phyloP scores from a whole-genome alignment of 2,113 vertebrate species.

The Sialia sialis region DNA sequence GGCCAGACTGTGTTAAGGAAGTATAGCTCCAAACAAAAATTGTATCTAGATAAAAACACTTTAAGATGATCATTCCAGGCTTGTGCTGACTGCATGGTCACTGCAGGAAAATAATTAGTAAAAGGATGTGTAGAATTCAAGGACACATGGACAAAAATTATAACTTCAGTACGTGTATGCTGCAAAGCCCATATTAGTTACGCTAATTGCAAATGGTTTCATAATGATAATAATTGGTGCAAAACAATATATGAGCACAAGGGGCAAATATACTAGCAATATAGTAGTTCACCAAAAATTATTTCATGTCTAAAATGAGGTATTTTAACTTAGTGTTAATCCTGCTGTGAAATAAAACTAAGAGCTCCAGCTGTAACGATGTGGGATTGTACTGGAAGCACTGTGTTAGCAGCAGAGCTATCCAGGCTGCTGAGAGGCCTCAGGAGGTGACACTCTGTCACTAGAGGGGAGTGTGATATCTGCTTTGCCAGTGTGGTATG shows the following conservation, averaged over 20 bases:
- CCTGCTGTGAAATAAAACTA: neutral
- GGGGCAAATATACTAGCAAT: neutral
- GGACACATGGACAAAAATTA: neutral
- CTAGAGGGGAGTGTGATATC: neutral
- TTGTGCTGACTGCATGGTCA: neutral
- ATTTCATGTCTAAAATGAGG: neutral
- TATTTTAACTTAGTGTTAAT: neutral
- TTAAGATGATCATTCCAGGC: neutral
- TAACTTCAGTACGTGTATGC: neutral
- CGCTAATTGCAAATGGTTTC: neutral
- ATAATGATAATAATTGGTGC: neutral
- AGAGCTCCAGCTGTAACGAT: neutral
- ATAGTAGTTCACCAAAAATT: neutral
- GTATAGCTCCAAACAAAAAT: neutral
- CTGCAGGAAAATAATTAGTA: neutral
- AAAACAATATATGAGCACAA: neutral
- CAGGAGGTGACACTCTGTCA: accelerated
- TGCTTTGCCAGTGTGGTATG: accelerated
- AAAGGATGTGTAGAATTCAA: neutral
- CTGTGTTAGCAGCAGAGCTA: neutral
- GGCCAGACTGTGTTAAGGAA: neutral
- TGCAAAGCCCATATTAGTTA: neutral
- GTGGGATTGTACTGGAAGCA: neutral
- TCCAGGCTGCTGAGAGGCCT: accelerated
- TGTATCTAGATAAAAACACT: neutral